Percentiles rank a stretch among this genome's conserved stretches.
Evolutionary conservation across 2,797 vertebrate genomes (phyloP).

Genomic region (Emys orbicularis): DNA sequence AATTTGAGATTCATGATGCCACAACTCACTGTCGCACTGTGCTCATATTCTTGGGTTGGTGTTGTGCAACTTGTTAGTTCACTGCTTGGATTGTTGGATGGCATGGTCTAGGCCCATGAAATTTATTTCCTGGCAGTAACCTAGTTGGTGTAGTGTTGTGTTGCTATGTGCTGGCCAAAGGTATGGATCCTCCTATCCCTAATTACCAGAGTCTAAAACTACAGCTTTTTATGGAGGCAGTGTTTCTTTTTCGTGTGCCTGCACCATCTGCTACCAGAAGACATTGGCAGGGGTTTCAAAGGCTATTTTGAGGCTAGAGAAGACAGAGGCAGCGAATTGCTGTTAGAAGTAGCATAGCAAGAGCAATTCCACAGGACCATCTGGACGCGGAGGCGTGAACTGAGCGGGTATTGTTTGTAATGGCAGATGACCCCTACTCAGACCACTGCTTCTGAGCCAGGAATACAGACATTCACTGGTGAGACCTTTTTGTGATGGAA

Average conservation of each 20-base stretch:
- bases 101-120: neutral
- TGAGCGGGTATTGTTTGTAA: neutral
- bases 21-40: neutral
- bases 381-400: neutral
- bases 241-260: neutral
- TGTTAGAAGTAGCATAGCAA: rapidly evolving
- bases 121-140: neutral
- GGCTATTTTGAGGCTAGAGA: neutral
- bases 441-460: neutral
- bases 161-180: neutral
- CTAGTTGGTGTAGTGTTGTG: neutral
- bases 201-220: neutral
- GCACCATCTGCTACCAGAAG: neutral
- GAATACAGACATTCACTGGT: neutral
- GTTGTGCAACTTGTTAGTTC: neutral
- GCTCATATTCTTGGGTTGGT: neutral
- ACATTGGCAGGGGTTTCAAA: neutral
- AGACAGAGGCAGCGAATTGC: neutral
- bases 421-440: neutral
- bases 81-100: neutral
- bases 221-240: neutral
- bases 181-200: neutral
- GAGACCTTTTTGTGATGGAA: neutral
- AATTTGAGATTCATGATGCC: neutral
- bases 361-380: neutral